Percentiles rank a stretch among this genome's conserved stretches.
These are phyloP conservation scores for Gallinago stenura DNA, from an alignment of 2,797 vertebrate genomes.

Conservation along the genomic window DNA sequence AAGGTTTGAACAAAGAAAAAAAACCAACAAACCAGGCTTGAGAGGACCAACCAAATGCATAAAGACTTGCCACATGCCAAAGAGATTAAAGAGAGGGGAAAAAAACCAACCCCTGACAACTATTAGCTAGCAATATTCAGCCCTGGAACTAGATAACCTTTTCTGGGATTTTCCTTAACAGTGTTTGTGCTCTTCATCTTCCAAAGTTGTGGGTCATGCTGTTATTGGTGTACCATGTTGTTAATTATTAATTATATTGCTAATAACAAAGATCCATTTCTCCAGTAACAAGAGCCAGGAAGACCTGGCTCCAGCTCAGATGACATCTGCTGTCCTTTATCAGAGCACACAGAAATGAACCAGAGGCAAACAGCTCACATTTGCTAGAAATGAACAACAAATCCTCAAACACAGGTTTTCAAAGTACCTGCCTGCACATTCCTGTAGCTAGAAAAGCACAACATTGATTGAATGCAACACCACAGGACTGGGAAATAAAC, in stretches of 20 bases:
- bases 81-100: not conserved
- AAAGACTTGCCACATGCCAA: not conserved
- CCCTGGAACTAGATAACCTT: not conserved
- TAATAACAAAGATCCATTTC: slow-evolving; percentile 60
- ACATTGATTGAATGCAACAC: not conserved
- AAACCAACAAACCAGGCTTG: not conserved
- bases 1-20: not conserved
- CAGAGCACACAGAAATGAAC: slow-evolving; percentile 10
- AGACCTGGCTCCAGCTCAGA: slow-evolving; percentile 40
- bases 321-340: slow-evolving; percentile 53
- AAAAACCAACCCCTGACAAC: not conserved
- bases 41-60: not conserved
- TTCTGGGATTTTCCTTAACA: not conserved
- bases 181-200: not conserved
- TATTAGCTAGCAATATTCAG: not conserved
- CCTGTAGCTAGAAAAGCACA: not conserved
- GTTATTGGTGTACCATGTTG: not conserved
- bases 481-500: not conserved
- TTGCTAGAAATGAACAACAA: slow-evolving; percentile 33
- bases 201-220: not conserved
- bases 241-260: slow-evolving; percentile 65
- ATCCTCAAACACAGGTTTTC: not conserved
- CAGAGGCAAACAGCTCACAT: slow-evolving; percentile 7
- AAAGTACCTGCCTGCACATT: not conserved
- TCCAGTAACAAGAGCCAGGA: slow-evolving; percentile 48